Evolutionary conservation across 1,140 invertebrate species (phyloP), one percentile per base, ranked within the genome.

Genomic region (Hesperophylax magnus): DNA sequence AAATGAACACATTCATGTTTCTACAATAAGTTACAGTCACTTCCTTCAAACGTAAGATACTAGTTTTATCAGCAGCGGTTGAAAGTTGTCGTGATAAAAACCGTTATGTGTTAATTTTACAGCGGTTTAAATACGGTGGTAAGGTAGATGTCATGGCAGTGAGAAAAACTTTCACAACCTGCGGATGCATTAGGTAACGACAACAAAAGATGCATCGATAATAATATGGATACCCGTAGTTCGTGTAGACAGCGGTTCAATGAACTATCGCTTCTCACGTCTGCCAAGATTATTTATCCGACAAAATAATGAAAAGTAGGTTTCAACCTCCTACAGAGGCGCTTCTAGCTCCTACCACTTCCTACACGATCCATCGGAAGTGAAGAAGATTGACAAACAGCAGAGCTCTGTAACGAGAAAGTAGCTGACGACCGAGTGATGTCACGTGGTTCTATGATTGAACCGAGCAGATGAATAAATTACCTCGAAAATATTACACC

Each of bases 41-140:
- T 76, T 58, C 72, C 54, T 60, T 39, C 54, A 31, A 60, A 34
- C 20, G 20, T 53, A 31, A 72, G 20, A 72, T 53, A 72, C 69
- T 31, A 20, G 69, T 72, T 72, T 67, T 54, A 54, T 53, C 47
- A 53, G 47, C 27, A 53, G 47, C 27, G 22, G 27, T 72, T 72
- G 69, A 72, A 72, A 72, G 52, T 72, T 53, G 69, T 72, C 20
- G 47, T 31, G 65, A 69, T 69, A 69, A 69, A 69, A 69, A 69
- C 31, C 65, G 27, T 39, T 39, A 47, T 18, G 65, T n/a, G 65
- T n/a, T 27, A 69, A 27, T 9, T 39, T 27, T 24, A 27, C 60
- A 1, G 22, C 60, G 20, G 24, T 14, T 34, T 47, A 47, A 14
- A 14, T 47, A 47, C 39, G 39, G 39, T 47, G 39, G 39, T 47